Conservation (phyloP, 2,888 invertebrate genomes). For the Chrysopilus asiliformis region DNA sequence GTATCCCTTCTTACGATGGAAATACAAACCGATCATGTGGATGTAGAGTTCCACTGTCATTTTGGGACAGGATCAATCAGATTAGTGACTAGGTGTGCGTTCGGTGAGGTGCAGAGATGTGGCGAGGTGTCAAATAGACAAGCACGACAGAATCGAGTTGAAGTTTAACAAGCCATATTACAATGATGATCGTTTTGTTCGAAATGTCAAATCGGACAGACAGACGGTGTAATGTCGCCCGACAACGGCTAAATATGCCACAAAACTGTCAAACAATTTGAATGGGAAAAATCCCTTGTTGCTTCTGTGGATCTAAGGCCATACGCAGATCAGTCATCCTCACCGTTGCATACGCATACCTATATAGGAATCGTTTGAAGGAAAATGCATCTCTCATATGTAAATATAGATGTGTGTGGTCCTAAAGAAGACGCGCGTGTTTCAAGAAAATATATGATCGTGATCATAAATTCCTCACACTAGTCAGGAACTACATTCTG, state of each 20-base stretch:
- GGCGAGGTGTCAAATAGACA: not conserved
- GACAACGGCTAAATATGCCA: constrained; percentile 14
- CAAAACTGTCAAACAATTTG: constrained; percentile 15
- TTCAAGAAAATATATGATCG: too few relatives aligned
- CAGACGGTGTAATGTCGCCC: constrained; percentile 12
- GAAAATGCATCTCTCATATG: constrained; percentile 12
- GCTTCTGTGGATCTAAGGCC: constrained; percentile 4
- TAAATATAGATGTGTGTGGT: too few relatives aligned
- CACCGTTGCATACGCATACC: constrained; percentile 6
- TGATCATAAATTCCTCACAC: too few relatives aligned
- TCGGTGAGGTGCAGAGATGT: not conserved
- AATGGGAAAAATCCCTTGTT: constrained; percentile 7
- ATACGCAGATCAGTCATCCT: constrained; percentile 7
- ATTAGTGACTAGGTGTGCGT: not conserved
- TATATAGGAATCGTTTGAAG: constrained; percentile 1
- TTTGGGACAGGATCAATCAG: constrained; percentile 1
- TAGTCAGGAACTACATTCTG: too few relatives aligned
- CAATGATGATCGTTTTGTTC: constrained; percentile 13
- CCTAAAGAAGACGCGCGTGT: too few relatives aligned
- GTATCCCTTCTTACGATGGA: too few relatives aligned
- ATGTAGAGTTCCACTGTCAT: constrained; percentile 7
- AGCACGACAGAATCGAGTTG: not conserved
- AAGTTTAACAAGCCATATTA: constrained; percentile 2
- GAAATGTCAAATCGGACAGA: constrained; percentile 12
- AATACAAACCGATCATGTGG: too few relatives aligned